Conservation (phyloP, 1,140 invertebrate species). For the Atta colombica region DNA sequence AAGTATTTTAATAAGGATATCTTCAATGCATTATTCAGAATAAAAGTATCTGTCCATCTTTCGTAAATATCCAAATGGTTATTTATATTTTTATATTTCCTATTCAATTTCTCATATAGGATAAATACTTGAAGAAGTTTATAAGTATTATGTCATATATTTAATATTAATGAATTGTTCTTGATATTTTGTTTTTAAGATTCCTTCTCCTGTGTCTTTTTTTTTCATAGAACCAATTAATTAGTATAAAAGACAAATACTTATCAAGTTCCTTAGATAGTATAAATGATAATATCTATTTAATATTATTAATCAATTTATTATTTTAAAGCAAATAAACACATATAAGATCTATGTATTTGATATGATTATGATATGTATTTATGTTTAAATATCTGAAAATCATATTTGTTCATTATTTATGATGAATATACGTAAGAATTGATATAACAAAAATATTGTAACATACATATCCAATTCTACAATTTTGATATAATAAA, state of each 20-base stretch:
- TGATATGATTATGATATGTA: no score
- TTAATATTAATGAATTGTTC: not conserved
- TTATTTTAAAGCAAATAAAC: not conserved
- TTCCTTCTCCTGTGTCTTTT: not conserved
- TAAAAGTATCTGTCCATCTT: conserved; percentile 16
- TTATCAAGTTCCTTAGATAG: not conserved
- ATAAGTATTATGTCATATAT: not conserved
- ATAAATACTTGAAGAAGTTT: not conserved
- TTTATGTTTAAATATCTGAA: conserved; percentile 15
- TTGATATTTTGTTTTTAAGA: conserved; percentile 32
- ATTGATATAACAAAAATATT: conserved; percentile 27
- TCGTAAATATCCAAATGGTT: conserved; percentile 7
- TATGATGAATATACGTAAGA: conserved; percentile 52
- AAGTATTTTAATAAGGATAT: conserved; percentile 27
- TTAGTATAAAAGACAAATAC: not conserved
- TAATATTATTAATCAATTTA: conserved; percentile 5
- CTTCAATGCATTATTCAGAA: conserved; percentile 10
- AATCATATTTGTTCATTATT: conserved; percentile 27
- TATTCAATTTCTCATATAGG: not conserved
- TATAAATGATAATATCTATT: not conserved
- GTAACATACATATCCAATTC: not conserved
- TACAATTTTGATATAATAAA: conserved; percentile 15
- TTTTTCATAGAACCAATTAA: conserved; percentile 5
- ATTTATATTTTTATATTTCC: conserved; percentile 20
- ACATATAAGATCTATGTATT: not conserved